Evolutionary conservation across 2,888 invertebrate genomes (phyloP), one percentile per base, ranked within the genome.

Genomic region (Scaeva pyrastri): DNA sequence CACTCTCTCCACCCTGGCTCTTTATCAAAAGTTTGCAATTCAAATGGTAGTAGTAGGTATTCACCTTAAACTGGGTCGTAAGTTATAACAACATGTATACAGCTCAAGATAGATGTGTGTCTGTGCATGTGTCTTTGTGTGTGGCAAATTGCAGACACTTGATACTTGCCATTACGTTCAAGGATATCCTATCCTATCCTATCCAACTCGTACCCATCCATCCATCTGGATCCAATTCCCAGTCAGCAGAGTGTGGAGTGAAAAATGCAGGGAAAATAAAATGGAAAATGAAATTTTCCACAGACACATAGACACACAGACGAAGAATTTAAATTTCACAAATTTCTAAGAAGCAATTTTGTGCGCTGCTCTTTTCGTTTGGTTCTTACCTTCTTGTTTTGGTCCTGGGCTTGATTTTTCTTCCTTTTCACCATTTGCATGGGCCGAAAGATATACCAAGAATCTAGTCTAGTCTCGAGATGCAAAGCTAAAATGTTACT

Each of bases 301-400:
- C 85, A 77, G 85, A 76, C 85, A 85, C 75, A 80, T 76, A 85
- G 80, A 85, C 71, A 85, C 75, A 80, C 80, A 85, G 80, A 85
- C 71, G 76, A 73, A 73, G 85, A 85, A 85, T 85, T 85, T 77
- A 81, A 85, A 85, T 85, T 81, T 85, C 31, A 23, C 76, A 76
- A 85, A 85, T 77, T 81, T 85, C 81, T 77, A 43, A 73, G 76
- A 77, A 85, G 85, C 85, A 85, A 81, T 85, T 77, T 85, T 43
- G 26, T 73, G 31, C 39, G 43, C 66, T 76, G 45, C 70, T 60
- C 50, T 45, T 41, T 60, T 14, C 23, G 3, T n/a, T 19, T n/a
- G n/a, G n/a, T n/a, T n/a, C n/a, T 48, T 70, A 45, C 60, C n/a
- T 43, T 21, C 21, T 23, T 21, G 8, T 8, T 48, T 10, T 19